Evolutionary conservation across 1,140 invertebrate genomes (phyloP), one percentile per base, ranked within the genome.

Genomic region (Leptonema lineaticorne): DNA sequence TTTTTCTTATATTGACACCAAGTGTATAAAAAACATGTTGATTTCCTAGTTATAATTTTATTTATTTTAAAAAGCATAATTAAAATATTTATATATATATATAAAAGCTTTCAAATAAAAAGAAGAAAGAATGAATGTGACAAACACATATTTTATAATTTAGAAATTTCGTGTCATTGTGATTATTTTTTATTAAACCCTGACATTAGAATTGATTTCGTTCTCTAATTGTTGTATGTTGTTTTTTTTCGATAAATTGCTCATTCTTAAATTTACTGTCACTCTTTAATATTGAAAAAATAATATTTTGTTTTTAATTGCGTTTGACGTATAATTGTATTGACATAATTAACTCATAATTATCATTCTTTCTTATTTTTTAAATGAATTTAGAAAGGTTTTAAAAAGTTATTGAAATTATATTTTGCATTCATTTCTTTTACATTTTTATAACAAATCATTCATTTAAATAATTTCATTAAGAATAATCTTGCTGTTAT

Each of bases 281-380:
- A n/a, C n/a, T n/a, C n/a, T n/a, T n/a, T n/a, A 26, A 37, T 50
- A 37, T 20, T 14, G 28, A 4, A 29, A 45, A 45, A 9, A 33
- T n/a, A 70, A 66, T 37, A 60, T 53, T 56, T 66, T 57, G 48
- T 60, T 72, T 72, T 72, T 72, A 69, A 72, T 29, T 64, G 29
- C 56, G 48, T 67, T 67, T 72, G 71, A 72, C 71, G 16, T 50
- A 69, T 56, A 53, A 63, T 29, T 30, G 30, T 29, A 69, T 69
- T 72, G 71, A 72, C 71, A 24, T 68, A 69, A 50, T 67, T 26
- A 26, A 53, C 37, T 46, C 29, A 2, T 16, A 50, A 50, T 63
- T 56, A 71, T 69, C 67, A 72, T 72, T 72, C 71, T 72, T 72
- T 72, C 70, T 37, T 66, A 20, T 72, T 69, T 48, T 72, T 64